A percentile compares a stretch with the other conserved stretches of the same genome.
Evolutionary conservation across 2,113 vertebrate species (phyloP).

Genomic region (Scortum barcoo): DNA sequence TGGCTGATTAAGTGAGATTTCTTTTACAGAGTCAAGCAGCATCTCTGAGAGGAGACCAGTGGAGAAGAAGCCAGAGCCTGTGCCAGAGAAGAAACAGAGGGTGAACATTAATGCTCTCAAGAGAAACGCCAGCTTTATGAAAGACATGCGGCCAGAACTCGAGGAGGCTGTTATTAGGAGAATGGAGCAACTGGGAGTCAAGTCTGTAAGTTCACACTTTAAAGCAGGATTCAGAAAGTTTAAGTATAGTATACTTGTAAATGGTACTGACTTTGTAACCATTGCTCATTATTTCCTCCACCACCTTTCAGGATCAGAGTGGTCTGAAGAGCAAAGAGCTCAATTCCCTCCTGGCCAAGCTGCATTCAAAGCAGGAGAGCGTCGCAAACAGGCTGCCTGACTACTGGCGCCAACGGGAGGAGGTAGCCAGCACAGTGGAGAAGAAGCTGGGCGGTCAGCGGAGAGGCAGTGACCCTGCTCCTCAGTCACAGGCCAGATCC

Average conservation of each 20-base stretch:
- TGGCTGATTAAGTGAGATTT: slow-evolving; percentile 4
- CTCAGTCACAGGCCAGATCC: slow-evolving; percentile 48
- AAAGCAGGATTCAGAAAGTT: neutral
- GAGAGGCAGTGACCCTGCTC: slow-evolving; percentile 37
- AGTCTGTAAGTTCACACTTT: slow-evolving; percentile 81
- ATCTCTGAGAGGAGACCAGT: slow-evolving; percentile 67
- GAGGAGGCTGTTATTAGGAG: slow-evolving; percentile 87
- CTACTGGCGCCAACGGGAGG: slow-evolving; percentile 67
- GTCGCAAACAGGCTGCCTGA: slow-evolving; percentile 51
- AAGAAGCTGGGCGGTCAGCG: slow-evolving; percentile 54
- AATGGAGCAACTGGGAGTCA: slow-evolving; percentile 89
- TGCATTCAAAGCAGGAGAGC: slow-evolving; percentile 59
- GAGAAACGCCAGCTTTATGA: slow-evolving; percentile 85
- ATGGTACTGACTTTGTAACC: neutral
- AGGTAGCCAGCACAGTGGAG: slow-evolving; percentile 56
- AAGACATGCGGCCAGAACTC: slow-evolving; percentile 85
- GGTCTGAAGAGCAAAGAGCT: slow-evolving; percentile 69
- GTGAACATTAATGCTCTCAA: slow-evolving; percentile 78
- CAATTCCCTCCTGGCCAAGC: slow-evolving; percentile 50
- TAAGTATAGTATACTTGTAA: neutral
- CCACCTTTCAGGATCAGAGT: slow-evolving; percentile 60
- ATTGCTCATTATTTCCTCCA: neutral
- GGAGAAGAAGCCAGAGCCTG: slow-evolving; percentile 70
- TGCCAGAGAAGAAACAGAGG: slow-evolving; percentile 52
- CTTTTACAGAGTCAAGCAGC: slow-evolving; percentile 77